Conservation (phyloP, 23 tunicate genomes). For the Trididemnum clinides region DNA sequence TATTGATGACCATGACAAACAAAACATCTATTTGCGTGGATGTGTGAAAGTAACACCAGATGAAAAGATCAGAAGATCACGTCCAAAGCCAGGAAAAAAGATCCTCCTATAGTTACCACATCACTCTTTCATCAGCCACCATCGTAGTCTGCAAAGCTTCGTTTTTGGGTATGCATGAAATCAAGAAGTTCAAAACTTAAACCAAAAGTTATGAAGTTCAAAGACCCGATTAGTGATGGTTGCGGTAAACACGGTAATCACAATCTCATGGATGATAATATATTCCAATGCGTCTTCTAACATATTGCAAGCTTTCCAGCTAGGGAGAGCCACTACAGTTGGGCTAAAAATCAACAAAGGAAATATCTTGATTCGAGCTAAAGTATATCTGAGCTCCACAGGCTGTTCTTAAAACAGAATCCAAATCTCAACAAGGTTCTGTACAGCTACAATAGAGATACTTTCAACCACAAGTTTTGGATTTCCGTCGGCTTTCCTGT, state of each 20-base stretch:
- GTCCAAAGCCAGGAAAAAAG: not conserved
- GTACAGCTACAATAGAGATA: not conserved
- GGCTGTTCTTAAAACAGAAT: not conserved
- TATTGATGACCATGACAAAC: not conserved
- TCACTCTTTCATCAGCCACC: too few relatives aligned
- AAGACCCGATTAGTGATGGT: not conserved
- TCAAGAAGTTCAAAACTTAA: not conserved
- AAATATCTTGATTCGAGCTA: not conserved
- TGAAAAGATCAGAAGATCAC: not conserved
- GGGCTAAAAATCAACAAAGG: not conserved
- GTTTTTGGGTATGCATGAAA: not conserved
- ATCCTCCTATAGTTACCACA: too few relatives aligned
- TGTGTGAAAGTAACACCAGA: not conserved
- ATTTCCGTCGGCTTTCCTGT: not conserved
- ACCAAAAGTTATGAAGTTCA: not conserved
- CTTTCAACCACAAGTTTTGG: not conserved
- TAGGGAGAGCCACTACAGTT: slow-evolving; percentile 4
- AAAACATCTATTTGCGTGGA: not conserved
- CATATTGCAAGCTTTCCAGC: not conserved
- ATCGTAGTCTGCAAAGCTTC: not conserved
- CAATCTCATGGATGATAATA: not conserved
- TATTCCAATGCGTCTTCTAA: not conserved
- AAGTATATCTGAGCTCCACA: not conserved
- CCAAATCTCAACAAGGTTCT: not conserved
- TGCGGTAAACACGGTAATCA: not conserved